Evolutionary conservation across 1,140 invertebrate genomes (phyloP), one percentile per base, ranked within the genome.

Genomic region (Apis laboriosa): DNA sequence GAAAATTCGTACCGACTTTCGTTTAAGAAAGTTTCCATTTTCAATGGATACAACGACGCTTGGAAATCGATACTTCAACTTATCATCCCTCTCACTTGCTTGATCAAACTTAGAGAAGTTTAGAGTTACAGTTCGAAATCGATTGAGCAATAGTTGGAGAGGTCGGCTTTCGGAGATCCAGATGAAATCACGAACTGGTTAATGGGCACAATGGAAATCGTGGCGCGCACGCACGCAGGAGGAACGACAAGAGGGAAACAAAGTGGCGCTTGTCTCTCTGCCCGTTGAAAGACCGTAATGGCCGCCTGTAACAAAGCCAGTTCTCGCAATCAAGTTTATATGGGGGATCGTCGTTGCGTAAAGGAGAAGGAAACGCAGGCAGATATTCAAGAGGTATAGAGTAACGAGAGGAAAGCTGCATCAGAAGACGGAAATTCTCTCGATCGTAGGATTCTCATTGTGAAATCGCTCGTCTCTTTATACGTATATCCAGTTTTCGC

Each of bases 251-350:
- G 67, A 55, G 56, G 67, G 56, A 83, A 76, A 77, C 75, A 68
- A 78, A 83, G 63, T 70, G 75, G 21, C 24, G 74, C 49, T 78
- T 78, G 80, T 77, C 80, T 77, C 7, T 15, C 24, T 43, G 34
- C 28, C 56, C 13, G 24, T 9, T 28, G 53, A 51, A 60, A 43
- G 66, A 66, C 67, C n/a, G 75, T 83, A 81, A 79, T 88, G 70
- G 77, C 66, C 79, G 58, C 66, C 24, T 61, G 55, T 80, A 83
- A 85, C 77, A 80, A 85, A 86, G 77, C 68, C 77, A 61, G 76
- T 82, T 79, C 77, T 70, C 77, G 77, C 76, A 51, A 78, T 77
- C 71, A 77, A 85, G 86, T 87, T 85, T 83, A 81, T 85, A 87
- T 51, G 77, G 75, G 77, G 73, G 81, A 8, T 7, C 15, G 21